phyloP scores from a whole-genome alignment of 2,888 invertebrate species.

The Ephialtes manifestator region DNA sequence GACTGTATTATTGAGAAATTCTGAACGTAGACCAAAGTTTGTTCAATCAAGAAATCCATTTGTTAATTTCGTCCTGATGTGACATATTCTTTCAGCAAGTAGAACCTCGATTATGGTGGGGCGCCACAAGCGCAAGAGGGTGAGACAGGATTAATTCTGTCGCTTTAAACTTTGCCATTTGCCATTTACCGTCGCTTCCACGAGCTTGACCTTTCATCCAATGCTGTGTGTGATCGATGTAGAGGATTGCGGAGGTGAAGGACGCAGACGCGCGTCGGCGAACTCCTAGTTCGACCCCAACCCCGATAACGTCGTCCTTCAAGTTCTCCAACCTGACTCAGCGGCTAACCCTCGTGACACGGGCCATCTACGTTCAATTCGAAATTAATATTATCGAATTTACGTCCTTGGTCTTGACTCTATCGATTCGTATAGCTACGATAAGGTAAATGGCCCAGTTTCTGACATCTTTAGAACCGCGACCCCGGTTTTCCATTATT shows the following conservation, averaged over 20 bases:
- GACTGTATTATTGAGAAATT: conserved; percentile 7
- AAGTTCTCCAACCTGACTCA: conserved; percentile 50
- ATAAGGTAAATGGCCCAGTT: too few relatives aligned
- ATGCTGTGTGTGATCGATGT: conserved; percentile 53
- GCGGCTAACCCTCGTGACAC: conserved; percentile 27
- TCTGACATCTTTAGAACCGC: too few relatives aligned
- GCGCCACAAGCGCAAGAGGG: conserved; percentile 10
- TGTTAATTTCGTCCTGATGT: conserved; percentile 24
- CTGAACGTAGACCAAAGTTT: not conserved
- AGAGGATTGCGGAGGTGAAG: conserved; percentile 57
- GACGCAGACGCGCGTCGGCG: conserved; percentile 31
- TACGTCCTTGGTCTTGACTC: conserved; percentile 50
- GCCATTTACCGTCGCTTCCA: conserved; percentile 33
- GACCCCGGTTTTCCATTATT: too few relatives aligned
- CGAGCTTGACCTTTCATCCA: conserved; percentile 64
- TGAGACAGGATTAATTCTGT: conserved; percentile 46
- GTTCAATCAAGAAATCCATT: conserved; percentile 52
- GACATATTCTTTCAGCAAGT: not conserved
- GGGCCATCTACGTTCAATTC: conserved; percentile 40
- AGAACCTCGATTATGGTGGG: not conserved
- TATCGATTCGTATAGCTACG: conserved; percentile 52
- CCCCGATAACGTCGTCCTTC: conserved; percentile 34
- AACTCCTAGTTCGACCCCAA: conserved; percentile 1
- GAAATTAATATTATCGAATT: conserved; percentile 71
- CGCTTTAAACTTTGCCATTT: conserved; percentile 66